Conservation (phyloP, 2,888 invertebrate genomes). For the Acanthacorydalis orientalis region DNA sequence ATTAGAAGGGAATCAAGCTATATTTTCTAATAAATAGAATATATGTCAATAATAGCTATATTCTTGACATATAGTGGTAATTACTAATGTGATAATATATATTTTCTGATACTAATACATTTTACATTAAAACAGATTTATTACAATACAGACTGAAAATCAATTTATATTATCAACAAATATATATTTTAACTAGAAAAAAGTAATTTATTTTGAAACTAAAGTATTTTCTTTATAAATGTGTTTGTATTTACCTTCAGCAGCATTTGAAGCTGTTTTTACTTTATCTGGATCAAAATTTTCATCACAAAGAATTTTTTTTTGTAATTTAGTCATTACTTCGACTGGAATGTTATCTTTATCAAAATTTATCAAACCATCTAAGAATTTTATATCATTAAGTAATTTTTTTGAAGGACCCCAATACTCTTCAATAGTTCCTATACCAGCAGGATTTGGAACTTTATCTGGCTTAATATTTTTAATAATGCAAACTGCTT, state of each 20-base stretch:
- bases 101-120: too few species aligned
- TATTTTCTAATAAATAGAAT: too few species aligned
- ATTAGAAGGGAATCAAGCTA: too few species aligned
- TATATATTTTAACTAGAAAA: too few species aligned
- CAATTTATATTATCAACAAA: too few species aligned
- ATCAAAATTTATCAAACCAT: conserved; percentile 71
- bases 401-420: conserved; percentile 74
- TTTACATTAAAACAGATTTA: too few species aligned
- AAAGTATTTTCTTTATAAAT: background rate
- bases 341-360: conserved; percentile 81
- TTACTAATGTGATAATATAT: too few species aligned
- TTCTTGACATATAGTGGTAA: too few species aligned
- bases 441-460: conserved; percentile 67
- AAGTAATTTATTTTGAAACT: too few species aligned
- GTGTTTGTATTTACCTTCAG: conserved; percentile 43
- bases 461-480: conserved; percentile 79
- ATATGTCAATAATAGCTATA: too few species aligned
- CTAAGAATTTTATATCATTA: conserved; percentile 83
- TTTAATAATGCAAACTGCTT: conserved; percentile 86
- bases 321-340: conserved; percentile 69
- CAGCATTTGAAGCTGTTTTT: conserved; percentile 70
- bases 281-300: conserved; percentile 88
- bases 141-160: too few species aligned
- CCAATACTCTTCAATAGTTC: conserved; percentile 86
- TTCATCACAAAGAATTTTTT: conserved; percentile 64